A percentile compares a stretch with the other conserved stretches of the same genome.
Evolutionary conservation across 2,113 vertebrate species (phyloP).

Genomic region (Sinocyclocheilus anshuiensis): DNA sequence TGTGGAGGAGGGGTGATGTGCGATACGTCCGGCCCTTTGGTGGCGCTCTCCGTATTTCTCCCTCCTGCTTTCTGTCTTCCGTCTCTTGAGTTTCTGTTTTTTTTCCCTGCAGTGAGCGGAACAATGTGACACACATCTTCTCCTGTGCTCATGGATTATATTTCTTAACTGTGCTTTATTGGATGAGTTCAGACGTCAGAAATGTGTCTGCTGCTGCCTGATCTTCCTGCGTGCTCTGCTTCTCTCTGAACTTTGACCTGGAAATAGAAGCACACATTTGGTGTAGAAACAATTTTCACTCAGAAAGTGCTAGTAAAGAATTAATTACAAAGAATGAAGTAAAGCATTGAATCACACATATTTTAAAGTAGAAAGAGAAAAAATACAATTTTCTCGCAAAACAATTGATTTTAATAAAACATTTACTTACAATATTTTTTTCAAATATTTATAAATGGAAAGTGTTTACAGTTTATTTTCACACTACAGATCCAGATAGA

Average conservation of each 20-base stretch:
- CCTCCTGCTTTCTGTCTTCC: background rate
- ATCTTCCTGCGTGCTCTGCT: background rate
- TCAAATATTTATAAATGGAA: too few species aligned
- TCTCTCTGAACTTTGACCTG: conserved; percentile 6
- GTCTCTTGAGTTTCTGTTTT: conserved; percentile 35
- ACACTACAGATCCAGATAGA: too few species aligned
- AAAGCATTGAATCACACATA: background rate
- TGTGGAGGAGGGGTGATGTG: conserved; percentile 65
- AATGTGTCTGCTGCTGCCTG: background rate
- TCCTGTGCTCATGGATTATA: background rate
- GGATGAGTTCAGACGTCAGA: background rate
- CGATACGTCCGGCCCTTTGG: conserved; percentile 47
- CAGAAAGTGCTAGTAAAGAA: background rate
- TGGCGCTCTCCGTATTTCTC: conserved; percentile 37
- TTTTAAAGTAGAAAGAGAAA: too few species aligned
- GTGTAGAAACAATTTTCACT: background rate
- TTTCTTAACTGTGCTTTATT: background rate
- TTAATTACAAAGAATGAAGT: background rate
- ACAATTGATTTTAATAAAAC: background rate
- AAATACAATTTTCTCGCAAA: too few species aligned
- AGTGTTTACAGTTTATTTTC: too few species aligned
- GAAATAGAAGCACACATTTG: background rate
- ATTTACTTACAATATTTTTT: too few species aligned
- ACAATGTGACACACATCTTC: background rate
- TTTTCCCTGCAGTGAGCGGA: conserved; percentile 9